phyloP scores from a whole-genome alignment of 2,113 vertebrate genomes.

The Vireo altiloquus region DNA sequence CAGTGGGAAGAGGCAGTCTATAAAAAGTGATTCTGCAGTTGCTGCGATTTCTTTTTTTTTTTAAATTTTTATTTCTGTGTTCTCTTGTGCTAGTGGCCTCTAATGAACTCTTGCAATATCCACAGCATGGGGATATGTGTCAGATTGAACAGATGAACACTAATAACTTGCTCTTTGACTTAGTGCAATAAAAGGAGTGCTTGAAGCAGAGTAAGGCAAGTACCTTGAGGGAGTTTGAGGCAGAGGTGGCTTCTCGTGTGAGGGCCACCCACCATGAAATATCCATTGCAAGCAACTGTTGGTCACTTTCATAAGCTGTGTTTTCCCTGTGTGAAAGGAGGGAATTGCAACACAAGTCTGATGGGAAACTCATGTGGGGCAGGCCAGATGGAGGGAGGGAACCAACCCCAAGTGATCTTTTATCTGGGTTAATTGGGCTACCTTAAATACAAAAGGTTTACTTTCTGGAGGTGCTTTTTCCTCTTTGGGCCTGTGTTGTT shows the following conservation, averaged over 20 bases:
- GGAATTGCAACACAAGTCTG: not conserved
- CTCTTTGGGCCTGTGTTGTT: not conserved
- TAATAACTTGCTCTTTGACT: not conserved
- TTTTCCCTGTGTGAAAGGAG: slow-evolving; percentile 29
- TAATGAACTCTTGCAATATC: not conserved
- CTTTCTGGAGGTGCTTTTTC: not conserved
- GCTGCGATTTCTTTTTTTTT: not conserved
- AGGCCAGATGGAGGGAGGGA: not conserved
- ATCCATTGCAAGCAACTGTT: not conserved
- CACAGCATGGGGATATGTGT: not conserved
- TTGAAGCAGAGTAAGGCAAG: not conserved
- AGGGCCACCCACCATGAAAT: not conserved
- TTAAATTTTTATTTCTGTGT: not conserved
- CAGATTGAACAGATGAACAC: not conserved
- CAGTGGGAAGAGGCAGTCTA: not conserved
- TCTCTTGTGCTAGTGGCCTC: not conserved
- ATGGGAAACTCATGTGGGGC: slow-evolving; percentile 28
- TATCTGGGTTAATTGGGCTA: not conserved
- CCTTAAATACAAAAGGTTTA: not conserved
- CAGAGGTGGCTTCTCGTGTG: not conserved
- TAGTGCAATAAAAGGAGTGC: not conserved
- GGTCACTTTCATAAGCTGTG: not conserved
- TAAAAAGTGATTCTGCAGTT: not conserved
- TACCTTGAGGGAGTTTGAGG: not conserved
- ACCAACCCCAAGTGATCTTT: slow-evolving; percentile 28